Base-by-base conservation (phyloP, 2,113 vertebrate species). In the Dicerorhinus sumatrensis region DNA sequence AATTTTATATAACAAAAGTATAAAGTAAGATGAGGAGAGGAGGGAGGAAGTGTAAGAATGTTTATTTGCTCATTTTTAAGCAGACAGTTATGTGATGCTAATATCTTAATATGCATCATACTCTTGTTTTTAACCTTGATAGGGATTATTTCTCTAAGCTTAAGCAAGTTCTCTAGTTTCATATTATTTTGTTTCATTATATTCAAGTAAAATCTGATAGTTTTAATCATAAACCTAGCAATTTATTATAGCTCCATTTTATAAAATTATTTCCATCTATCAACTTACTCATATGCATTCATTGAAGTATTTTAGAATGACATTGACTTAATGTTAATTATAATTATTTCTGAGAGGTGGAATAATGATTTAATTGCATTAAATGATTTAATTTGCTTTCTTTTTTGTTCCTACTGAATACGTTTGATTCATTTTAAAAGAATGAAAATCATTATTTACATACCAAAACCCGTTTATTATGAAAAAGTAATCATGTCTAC, bases 401-500 rank as follows among this genome's bases (percentile, higher is more conserved):
- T 75, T 56, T 88, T 72, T 70, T 88, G 56, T 83, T 62, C 21
- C 72, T 65, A 58, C 7, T 75, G 36, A 67, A 73, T 91, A 60
- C 76, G 46, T 70, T 63, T 33, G 29, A 92, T 46, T 56, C 67
- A 39, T 54, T 80, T 72, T 75, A 36, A 88, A 94, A 83, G 33
- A 79, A 82, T 67, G 2, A 79, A 27, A 97, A 62, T 79, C 29
- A 63, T 39, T 58, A 84, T 75, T 91, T 93, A 56, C 33, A 81
- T 80, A 70, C 1, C 25, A 54, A 79, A 92, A 86, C 5, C 27
- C 58, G 94, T 76, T 97, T 91, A 94, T 85, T 80, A 42, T 72
- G 3, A 36, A 76, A 94, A 93, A 81, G 23, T n/a, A 85, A 25
- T 76, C 72, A 75, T 70, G 25, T 42, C 48, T 63, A 76, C 25